phyloP scores from a whole-genome alignment of 2,797 vertebrate species.

The Pipistrellus nathusii region DNA sequence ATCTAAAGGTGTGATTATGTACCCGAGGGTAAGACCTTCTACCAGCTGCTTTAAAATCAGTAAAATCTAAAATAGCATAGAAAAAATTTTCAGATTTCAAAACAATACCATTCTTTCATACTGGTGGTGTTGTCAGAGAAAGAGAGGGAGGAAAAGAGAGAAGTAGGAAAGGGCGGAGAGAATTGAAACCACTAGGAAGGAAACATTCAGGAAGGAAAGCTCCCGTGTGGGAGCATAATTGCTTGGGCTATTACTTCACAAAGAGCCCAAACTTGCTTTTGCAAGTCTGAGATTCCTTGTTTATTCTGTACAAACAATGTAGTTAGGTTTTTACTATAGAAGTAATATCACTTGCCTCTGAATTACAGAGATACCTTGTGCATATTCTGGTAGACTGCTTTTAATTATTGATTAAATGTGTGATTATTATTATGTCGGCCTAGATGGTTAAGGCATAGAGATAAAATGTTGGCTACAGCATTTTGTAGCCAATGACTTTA shows the following conservation, averaged over 20 bases:
- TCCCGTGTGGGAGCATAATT: background rate
- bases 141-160: background rate
- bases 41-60: background rate
- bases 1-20: background rate
- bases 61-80: constrained; percentile 25
- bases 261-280: background rate
- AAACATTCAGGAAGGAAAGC: background rate
- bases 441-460: background rate
- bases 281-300: background rate
- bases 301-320: background rate
- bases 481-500: background rate
- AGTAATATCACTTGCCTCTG: background rate
- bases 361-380: background rate
- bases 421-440: background rate
- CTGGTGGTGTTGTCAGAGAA: background rate
- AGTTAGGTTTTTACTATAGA: background rate
- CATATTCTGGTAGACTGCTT: background rate
- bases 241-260: background rate
- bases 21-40: background rate
- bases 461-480: background rate
- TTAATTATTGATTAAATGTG: constrained; percentile 5
- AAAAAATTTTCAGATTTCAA: constrained; percentile 8
- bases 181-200: background rate
- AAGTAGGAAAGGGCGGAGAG: too few relatives aligned
- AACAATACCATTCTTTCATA: constrained; percentile 38